Base-by-base conservation (phyloP, 1,140 invertebrate genomes). In the Plutomurus gul region DNA sequence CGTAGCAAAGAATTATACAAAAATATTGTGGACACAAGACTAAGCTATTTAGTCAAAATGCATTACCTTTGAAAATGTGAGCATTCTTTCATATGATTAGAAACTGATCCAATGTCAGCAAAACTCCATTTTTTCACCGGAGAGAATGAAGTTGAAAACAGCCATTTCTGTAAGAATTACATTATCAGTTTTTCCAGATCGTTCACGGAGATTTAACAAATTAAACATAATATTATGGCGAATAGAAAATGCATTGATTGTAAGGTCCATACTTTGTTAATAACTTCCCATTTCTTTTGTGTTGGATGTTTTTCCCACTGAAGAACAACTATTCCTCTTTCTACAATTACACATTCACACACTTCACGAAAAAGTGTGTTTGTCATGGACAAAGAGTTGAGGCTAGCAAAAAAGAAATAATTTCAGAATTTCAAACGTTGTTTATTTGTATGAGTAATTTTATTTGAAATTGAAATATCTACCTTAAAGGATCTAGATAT, bases 401-500 rank as follows among this genome's bases (percentile, higher is more conserved):
- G 37, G 40, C 82, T 82, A 22, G 11, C 39, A 56, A 56, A 70
- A 65, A 33, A 16, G 8, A 80, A 39, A 80, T 25, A 36, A 36
- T 46, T 47, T 4, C 65, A 10, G 7, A 39, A 36, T n/a, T n/a
- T n/a, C n/a, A n/a, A n/a, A n/a, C n/a, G n/a, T 22, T 40, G 11
- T 18, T 46, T 8, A 47, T 74, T 39, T 4, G 13, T 8, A 56
- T 18, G 70, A 22, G 33, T 25, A 13, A 46, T 51, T 18, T 18
- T 25, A 51, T 43, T 25, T 22, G n/a, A n/a, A n/a, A n/a, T n/a
- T n/a, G n/a, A n/a, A n/a, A n/a, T n/a, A n/a, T n/a, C 51, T 49
- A 83, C 76, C 79, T 83, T 65, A 81, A 40, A 27, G 80, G 78
- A 49, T 83, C 82, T 3, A 83, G 37, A 73, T 77, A 83, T 60